Evolutionary conservation across 2,113 vertebrate species (phyloP).

Genomic region (Psittacus erithacus): DNA sequence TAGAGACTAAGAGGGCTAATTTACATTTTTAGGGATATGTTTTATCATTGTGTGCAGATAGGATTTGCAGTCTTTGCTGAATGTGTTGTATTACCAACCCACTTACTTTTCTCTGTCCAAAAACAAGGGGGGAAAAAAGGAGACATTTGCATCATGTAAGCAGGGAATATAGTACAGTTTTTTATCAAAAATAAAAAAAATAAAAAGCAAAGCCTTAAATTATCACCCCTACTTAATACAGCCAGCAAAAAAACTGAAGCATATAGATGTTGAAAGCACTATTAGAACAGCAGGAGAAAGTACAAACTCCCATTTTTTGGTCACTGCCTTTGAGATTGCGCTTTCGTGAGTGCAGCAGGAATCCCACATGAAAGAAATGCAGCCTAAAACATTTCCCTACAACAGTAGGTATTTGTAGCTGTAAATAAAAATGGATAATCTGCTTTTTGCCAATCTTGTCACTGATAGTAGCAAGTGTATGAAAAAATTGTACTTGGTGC

Average conservation of each 20-base stretch:
- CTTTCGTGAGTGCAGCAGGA: fast-evolving
- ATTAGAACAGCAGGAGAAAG: background rate
- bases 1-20: slow-evolving; percentile 40
- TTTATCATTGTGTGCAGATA: slow-evolving; percentile 58
- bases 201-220: background rate
- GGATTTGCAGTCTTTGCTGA: slow-evolving; percentile 43
- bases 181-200: fast-evolving
- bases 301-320: background rate
- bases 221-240: background rate
- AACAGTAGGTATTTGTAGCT: background rate
- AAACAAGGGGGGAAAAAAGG: background rate
- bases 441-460: background rate
- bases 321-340: background rate
- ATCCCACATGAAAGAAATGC: background rate
- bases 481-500: background rate
- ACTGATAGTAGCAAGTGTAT: background rate
- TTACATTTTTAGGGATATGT: slow-evolving; percentile 60
- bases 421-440: background rate
- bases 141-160: background rate
- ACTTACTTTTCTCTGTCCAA: background rate
- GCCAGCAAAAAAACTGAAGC: background rate
- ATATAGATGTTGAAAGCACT: background rate
- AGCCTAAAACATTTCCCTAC: background rate
- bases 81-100: background rate
- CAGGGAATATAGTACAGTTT: background rate